Percentiles rank a stretch among this genome's conserved stretches.
Evolutionary conservation across 2,797 vertebrate species (phyloP).

Genomic region (Molothrus aeneus): DNA sequence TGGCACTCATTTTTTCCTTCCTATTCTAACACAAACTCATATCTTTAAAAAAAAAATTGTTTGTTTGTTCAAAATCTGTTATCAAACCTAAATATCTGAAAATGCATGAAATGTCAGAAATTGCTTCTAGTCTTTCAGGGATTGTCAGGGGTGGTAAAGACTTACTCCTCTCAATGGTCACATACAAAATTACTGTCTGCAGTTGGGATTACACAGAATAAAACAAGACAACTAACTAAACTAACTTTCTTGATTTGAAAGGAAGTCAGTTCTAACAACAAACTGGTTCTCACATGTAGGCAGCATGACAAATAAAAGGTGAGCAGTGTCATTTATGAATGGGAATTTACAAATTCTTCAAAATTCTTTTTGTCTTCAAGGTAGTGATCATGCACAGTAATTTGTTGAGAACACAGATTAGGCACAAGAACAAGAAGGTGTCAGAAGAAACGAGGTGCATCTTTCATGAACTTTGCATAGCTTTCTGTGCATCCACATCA

Average conservation of each 20-base stretch:
- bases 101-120: not conserved
- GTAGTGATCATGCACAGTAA: not conserved
- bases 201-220: not conserved
- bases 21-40: not conserved
- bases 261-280: not conserved
- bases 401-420: not conserved
- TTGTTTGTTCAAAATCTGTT: not conserved
- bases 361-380: not conserved
- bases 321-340: rapidly evolving
- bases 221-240: not conserved
- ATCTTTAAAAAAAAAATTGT: not conserved
- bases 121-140: not conserved
- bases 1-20: not conserved
- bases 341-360: not conserved
- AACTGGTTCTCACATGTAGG: not conserved
- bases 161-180: not conserved
- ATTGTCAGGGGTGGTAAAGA: not conserved
- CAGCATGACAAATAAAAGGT: not conserved
- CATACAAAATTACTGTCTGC: not conserved
- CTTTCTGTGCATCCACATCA: not conserved
- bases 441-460: not conserved
- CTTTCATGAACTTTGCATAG: not conserved
- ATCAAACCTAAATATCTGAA: not conserved
- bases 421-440: not conserved
- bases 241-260: not conserved